phyloP scores from a whole-genome alignment of 2,888 invertebrate species.

The Trichogramma evanescens region DNA sequence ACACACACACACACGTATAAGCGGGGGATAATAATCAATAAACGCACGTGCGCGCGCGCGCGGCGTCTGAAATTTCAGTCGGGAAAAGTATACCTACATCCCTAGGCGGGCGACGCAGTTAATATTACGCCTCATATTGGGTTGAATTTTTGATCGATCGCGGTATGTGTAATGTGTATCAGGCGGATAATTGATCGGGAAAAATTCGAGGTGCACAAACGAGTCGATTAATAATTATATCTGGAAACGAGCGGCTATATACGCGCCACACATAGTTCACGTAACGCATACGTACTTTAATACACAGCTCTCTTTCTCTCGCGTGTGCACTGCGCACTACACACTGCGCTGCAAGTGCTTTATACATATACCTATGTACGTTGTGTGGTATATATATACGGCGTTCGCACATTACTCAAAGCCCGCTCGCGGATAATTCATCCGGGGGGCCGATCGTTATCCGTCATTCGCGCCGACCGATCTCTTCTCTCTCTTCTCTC shows the following conservation, averaged over 20 bases:
- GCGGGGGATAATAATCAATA: no score
- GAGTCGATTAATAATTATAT: constrained; percentile 15
- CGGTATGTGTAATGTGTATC: not conserved
- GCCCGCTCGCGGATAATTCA: constrained; percentile 13
- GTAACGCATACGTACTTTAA: no score
- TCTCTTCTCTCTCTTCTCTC: constrained; percentile 15
- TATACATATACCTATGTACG: not conserved
- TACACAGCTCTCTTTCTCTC: no score
- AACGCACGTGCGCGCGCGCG: no score
- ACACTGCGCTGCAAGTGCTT: no score
- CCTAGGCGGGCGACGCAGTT: no score
- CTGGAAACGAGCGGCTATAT: constrained; percentile 8
- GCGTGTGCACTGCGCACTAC: no score
- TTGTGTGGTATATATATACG: not conserved
- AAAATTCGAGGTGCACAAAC: constrained; percentile 1
- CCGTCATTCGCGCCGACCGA: constrained; percentile 13
- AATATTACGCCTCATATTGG: no score
- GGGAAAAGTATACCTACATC: no score
- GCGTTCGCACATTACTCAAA: constrained; percentile 19
- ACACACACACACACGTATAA: no score
- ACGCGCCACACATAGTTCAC: no score
- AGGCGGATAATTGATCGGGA: constrained; percentile 15
- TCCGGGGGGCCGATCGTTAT: constrained; percentile 12
- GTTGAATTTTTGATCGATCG: constrained; percentile 13
- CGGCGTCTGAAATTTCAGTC: no score